Conservation (phyloP, 2,888 invertebrate genomes). For the Pachydiplax longipennis region DNA sequence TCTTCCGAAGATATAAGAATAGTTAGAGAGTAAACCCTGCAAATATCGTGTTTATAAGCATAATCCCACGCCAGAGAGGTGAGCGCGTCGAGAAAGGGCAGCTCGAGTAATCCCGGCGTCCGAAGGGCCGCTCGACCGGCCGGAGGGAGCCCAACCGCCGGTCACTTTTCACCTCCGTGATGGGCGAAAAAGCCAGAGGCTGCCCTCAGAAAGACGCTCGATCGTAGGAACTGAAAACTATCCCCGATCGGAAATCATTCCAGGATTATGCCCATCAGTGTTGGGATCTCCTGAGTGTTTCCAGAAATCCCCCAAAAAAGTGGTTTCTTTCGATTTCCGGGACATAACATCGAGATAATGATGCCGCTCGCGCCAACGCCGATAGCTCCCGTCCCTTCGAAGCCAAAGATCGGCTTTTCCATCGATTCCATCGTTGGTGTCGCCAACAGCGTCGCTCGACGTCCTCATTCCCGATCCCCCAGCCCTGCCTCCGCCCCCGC, state of each 20-base stretch:
- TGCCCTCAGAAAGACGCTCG: background rate
- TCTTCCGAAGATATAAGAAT: too few relatives aligned
- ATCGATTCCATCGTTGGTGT: conserved; percentile 94
- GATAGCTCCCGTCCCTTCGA: conserved; percentile 88
- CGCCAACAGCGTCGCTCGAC: conserved; percentile 48
- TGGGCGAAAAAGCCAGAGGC: background rate
- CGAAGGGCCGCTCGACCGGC: background rate
- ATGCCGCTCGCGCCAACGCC: conserved; percentile 95
- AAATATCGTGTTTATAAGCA: too few relatives aligned
- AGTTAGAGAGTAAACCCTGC: too few relatives aligned
- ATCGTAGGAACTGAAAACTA: too few relatives aligned
- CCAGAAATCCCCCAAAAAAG: background rate
- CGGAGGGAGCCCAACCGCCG: background rate
- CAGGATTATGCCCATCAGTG: background rate
- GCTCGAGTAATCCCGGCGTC: background rate
- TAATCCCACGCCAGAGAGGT: too few relatives aligned
- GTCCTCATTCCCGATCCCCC: conserved; percentile 57
- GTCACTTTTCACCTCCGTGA: background rate
- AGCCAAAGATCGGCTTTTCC: conserved; percentile 93
- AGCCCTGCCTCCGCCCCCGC: conserved; percentile 51
- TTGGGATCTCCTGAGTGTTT: background rate
- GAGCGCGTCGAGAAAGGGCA: too few relatives aligned
- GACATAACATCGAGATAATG: conserved; percentile 66
- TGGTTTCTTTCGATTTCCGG: background rate
- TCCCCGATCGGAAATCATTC: background rate